Base-by-base conservation (phyloP, 2,113 vertebrate genomes). In the Embiotoca jacksoni region DNA sequence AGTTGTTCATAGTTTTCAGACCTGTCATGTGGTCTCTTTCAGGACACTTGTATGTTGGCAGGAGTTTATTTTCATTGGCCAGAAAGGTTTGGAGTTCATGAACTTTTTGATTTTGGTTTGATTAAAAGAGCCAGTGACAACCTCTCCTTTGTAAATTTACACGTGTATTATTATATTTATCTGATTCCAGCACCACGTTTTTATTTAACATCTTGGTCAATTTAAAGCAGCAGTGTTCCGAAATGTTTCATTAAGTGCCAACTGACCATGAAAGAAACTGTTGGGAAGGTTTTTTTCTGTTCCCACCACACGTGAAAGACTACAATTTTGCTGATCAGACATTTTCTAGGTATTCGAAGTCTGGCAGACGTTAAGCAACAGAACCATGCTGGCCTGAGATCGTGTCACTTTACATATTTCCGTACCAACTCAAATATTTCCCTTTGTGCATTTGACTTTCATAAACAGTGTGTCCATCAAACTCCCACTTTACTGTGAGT, bases 11-110 rank as follows among this genome's bases (percentile, higher is more conserved):
- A 71, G 44, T 75, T 81, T 83, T 78, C 37, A 61, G 49, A 30
- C 65, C 50, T 57, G 69, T 83, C 80, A 62, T 81, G 50, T 76
- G 15, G 46, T 74, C 82, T 85, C 11, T 23, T 77, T 77, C 30
- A 65, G 78, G 50, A 74, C 39, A 50, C 55, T 44, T 30, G 31
- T 41, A 7, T 69, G 16, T 59, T 78, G 69, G 37, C 58, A 30
- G 1, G 3, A 52, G 44, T 37, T 66, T 80, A 32, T 55, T 72
- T 32, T 69, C 64, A 30, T 35, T 3, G 5, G 56, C 64, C 56
- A 33, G 66, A 64, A 11, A 52, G 59, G 2, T 72, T 73, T 74
- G 14, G 37, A 59, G 39, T 71, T 82, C 7, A 59, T 47, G 14
- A 81, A 74, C 41, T 36, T 63, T 72, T 50, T 15, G 0, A 39